Evolutionary conservation across 1,140 invertebrate species (phyloP).

Genomic region (Pseudachorutes palmiensis): DNA sequence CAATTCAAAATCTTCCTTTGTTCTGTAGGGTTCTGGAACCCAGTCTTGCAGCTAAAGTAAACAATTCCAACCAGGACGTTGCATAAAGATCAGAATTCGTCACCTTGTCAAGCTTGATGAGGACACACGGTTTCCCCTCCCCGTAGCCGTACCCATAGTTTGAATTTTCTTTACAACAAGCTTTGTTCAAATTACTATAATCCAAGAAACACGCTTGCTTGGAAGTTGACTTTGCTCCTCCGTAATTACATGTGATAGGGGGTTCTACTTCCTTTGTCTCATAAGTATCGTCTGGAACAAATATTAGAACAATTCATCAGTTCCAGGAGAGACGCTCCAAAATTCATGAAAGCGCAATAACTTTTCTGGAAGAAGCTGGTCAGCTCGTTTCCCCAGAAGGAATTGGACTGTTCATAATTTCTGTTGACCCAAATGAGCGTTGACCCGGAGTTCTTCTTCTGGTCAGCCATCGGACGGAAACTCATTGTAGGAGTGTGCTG

Average conservation of each 20-base stretch:
- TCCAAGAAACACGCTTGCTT: neutral
- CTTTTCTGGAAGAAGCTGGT: conserved; percentile 52
- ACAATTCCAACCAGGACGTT: neutral
- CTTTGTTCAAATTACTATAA: neutral
- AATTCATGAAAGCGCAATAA: neutral
- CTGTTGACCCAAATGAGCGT: conserved; percentile 87
- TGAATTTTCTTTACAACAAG: neutral
- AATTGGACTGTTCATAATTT: conserved; percentile 64
- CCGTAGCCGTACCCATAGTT: neutral
- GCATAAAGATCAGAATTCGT: neutral
- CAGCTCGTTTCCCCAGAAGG: conserved; percentile 67
- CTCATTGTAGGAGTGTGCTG: conserved; percentile 87
- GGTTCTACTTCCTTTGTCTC: neutral
- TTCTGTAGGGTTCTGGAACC: neutral
- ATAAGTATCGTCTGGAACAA: neutral
- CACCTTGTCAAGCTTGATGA: conserved; percentile 75
- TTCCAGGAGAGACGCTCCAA: neutral
- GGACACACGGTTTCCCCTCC: conserved; percentile 58
- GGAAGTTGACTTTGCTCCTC: neutral
- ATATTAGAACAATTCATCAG: neutral
- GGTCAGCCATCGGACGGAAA: conserved; percentile 79
- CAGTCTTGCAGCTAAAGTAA: neutral
- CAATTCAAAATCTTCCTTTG: conserved; percentile 4
- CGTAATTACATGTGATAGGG: neutral
- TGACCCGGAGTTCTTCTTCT: conserved; percentile 76